Conservation (phyloP, 2,888 invertebrate genomes). For the Megalurothrips usitatus region DNA sequence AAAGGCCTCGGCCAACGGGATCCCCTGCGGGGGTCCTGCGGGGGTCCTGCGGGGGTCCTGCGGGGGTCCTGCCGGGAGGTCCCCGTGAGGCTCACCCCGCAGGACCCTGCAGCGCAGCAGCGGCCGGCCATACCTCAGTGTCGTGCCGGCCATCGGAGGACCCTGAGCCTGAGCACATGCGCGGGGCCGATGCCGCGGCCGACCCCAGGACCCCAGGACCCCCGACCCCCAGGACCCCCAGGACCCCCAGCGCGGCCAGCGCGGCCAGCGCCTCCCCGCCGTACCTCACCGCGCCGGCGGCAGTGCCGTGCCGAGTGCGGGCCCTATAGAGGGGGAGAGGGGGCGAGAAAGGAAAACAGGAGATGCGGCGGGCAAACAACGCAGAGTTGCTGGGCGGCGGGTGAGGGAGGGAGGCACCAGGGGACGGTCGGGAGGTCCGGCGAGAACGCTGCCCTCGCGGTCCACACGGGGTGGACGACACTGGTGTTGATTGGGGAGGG, state of each 20-base stretch:
- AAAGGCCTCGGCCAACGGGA: too few species aligned
- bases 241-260: too few species aligned
- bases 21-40: too few species aligned
- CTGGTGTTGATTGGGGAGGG: constrained; percentile 4
- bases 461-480: constrained; percentile 29
- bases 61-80: too few species aligned
- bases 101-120: too few species aligned
- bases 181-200: neutral
- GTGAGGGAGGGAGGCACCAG: constrained; percentile 28
- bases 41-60: too few species aligned
- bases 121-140: neutral
- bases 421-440: constrained; percentile 27
- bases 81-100: too few species aligned
- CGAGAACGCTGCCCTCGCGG: constrained; percentile 17
- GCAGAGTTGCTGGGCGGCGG: constrained; percentile 5
- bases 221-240: too few species aligned
- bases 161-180: neutral
- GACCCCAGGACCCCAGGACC: neutral
- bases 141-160: neutral
- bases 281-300: neutral
- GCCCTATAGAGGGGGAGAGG: constrained; percentile 8
- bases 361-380: constrained; percentile 30
- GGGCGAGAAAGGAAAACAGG: constrained; percentile 12
- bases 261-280: too few species aligned
- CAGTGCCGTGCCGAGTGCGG: neutral